Percentiles rank a stretch among this genome's conserved stretches.
phyloP scores from a whole-genome alignment of 2,888 invertebrate genomes.

The Halictus ligatus region DNA sequence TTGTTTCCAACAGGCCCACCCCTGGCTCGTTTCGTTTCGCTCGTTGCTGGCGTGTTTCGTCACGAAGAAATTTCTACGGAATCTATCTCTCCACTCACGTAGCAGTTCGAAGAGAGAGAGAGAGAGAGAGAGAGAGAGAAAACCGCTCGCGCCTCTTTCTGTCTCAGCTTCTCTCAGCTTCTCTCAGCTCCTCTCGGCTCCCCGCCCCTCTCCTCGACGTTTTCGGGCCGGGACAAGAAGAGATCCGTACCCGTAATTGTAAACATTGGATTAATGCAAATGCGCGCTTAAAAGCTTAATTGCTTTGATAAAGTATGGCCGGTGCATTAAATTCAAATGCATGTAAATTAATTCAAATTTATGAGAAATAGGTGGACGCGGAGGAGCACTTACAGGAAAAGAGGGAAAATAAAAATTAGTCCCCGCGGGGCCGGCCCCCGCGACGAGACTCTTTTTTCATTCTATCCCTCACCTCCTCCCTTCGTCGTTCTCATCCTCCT shows the following conservation, averaged over 20 bases:
- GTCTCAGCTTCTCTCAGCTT: neutral
- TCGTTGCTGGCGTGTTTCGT: constrained; percentile 2
- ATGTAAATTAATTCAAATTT: constrained; percentile 85
- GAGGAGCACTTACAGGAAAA: constrained; percentile 83
- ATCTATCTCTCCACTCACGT: constrained; percentile 52
- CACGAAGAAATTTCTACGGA: constrained; percentile 25
- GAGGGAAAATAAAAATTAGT: constrained; percentile 84
- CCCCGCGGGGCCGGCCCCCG: constrained; percentile 81
- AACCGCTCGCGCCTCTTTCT: neutral
- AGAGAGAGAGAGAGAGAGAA: neutral
- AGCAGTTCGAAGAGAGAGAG: constrained; percentile 19
- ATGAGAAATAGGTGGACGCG: constrained; percentile 84
- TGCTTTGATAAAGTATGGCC: constrained; percentile 84
- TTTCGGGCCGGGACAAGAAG: constrained; percentile 31
- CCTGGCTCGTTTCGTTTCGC: neutral
- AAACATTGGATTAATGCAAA: constrained; percentile 85
- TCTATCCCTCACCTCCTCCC: constrained; percentile 59
- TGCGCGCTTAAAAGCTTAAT: constrained; percentile 85
- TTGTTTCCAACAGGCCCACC: neutral
- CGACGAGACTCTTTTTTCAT: constrained; percentile 79
- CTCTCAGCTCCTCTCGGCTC: neutral
- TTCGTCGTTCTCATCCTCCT: constrained; percentile 13
- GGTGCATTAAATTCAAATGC: constrained; percentile 84
- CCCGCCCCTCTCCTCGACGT: neutral
- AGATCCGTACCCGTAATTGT: constrained; percentile 81